phyloP scores from a whole-genome alignment of 2,888 invertebrate genomes.

The Chrysina gloriosa region DNA sequence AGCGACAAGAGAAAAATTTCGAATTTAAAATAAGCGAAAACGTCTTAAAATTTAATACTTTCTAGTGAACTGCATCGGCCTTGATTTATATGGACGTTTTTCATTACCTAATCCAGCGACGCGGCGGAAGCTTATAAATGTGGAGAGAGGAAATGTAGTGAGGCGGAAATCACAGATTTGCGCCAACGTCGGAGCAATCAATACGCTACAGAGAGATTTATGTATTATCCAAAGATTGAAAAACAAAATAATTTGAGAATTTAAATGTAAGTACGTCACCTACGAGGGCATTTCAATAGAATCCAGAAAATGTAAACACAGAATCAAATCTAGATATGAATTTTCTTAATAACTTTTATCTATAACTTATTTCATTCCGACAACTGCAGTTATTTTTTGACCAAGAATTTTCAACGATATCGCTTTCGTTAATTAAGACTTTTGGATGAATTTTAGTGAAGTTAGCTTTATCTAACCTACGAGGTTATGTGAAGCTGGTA shows the following conservation, averaged over 20 bases:
- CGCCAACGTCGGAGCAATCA: constrained; percentile 4
- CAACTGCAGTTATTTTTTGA: no score
- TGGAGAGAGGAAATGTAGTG: constrained; percentile 26
- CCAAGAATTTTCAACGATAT: no score
- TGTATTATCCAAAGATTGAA: neutral
- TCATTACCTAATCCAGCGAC: constrained; percentile 53
- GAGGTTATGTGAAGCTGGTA: no score
- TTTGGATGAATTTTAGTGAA: no score
- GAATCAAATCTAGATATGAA: no score
- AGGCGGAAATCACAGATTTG: constrained; percentile 32
- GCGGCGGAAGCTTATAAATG: constrained; percentile 24
- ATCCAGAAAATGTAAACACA: no score
- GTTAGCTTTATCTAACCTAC: no score
- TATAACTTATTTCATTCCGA: no score
- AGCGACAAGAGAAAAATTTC: constrained; percentile 15
- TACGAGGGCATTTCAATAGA: no score
- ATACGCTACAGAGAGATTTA: constrained; percentile 8
- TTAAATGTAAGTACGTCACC: no score
- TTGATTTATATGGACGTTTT: constrained; percentile 59
- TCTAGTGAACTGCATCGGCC: constrained; percentile 45
- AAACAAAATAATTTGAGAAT: neutral
- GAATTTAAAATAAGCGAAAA: constrained; percentile 44
- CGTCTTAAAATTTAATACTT: constrained; percentile 53
- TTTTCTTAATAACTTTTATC: no score
- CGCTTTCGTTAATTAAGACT: no score